These are phyloP conservation scores for Corythornis cristatus DNA, from an alignment of 2,113 vertebrate genomes.

Conservation along the genomic window DNA sequence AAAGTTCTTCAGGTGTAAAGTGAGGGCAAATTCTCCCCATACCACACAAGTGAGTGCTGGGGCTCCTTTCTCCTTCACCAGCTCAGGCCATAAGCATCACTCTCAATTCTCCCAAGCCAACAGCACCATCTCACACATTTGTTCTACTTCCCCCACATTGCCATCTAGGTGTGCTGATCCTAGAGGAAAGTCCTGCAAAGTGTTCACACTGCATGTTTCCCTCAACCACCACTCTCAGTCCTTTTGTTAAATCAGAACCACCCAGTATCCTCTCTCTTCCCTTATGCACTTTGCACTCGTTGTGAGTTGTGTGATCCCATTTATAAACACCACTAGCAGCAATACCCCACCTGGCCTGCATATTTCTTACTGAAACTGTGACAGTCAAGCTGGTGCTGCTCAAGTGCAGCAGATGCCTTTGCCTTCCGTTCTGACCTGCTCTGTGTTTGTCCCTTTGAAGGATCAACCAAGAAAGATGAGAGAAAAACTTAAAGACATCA, in stretches of 20 bases:
- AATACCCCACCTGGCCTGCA: neutral
- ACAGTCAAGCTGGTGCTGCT: neutral
- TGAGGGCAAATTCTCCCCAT: accelerated
- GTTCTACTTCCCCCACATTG: too few relatives aligned
- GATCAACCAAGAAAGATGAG: neutral
- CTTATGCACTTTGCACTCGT: neutral
- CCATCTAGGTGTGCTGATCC: neutral
- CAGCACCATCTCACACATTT: neutral
- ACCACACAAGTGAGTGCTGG: neutral
- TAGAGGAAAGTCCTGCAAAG: neutral
- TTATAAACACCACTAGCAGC: neutral
- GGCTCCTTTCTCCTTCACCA: neutral
- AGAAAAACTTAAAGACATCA: neutral
- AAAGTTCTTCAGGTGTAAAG: neutral
- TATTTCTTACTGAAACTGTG: neutral
- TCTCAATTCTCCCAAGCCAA: accelerated
- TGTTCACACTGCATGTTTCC: neutral
- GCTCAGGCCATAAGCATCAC: neutral
- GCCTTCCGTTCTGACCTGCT: neutral
- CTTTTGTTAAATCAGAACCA: neutral
- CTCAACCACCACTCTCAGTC: neutral
- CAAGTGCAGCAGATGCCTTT: neutral
- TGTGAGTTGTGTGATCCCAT: neutral
- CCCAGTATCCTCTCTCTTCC: neutral
- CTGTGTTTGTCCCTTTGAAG: neutral